Conservation (phyloP, 2,113 vertebrate genomes). For the Erythrocercus mccallii region DNA sequence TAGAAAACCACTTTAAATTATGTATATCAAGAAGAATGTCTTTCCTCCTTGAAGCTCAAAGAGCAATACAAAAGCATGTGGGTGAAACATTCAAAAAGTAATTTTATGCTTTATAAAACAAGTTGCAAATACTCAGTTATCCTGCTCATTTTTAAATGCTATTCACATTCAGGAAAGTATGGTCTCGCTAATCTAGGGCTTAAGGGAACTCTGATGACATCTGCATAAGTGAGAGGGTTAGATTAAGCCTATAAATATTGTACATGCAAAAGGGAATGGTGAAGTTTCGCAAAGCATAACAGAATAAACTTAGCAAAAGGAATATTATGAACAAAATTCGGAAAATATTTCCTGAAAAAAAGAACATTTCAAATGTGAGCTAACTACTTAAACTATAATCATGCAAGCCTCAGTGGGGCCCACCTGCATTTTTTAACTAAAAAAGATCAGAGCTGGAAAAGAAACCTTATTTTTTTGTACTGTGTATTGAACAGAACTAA, state of each 20-base stretch:
- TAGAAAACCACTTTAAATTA: slow-evolving; percentile 31
- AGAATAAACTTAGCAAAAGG: neutral
- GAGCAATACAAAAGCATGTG: neutral
- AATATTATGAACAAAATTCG: neutral
- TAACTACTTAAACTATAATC: neutral
- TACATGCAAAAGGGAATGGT: neutral
- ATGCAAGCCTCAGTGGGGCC: neutral
- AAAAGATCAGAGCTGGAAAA: neutral
- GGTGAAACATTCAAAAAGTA: slow-evolving; percentile 16
- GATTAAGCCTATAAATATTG: slow-evolving; percentile 40
- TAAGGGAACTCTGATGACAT: neutral
- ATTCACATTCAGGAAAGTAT: neutral
- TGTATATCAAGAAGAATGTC: slow-evolving; percentile 1
- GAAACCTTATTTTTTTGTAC: neutral
- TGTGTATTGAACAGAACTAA: neutral
- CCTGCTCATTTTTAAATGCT: slow-evolving; percentile 14
- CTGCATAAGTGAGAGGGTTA: neutral
- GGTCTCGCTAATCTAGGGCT: slow-evolving; percentile 14
- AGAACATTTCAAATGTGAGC: neutral
- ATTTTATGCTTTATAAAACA: slow-evolving; percentile 44
- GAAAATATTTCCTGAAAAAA: neutral
- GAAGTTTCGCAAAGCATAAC: neutral
- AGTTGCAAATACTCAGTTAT: slow-evolving; percentile 28
- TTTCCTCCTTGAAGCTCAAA: slow-evolving; percentile 15
- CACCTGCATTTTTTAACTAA: neutral